Evolutionary conservation across 2,113 vertebrate genomes (phyloP).

Genomic region (Megaceryle maxima): DNA sequence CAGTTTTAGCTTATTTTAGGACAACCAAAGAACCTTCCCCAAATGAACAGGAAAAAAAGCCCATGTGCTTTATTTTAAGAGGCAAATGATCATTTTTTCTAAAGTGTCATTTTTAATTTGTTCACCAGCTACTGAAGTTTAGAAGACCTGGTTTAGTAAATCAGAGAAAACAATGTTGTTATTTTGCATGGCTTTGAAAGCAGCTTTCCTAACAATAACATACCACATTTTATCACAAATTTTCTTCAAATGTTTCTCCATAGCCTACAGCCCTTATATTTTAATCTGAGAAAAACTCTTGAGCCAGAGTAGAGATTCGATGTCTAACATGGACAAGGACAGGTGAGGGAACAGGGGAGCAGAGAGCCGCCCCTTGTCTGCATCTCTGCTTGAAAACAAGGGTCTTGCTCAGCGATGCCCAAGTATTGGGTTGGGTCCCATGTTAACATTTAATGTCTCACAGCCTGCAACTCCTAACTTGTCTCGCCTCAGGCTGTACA

Average conservation of each 20-base stretch:
- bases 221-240: background rate
- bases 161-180: background rate
- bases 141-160: background rate
- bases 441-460: too few relatives aligned
- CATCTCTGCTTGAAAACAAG: background rate
- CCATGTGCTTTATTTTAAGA: background rate
- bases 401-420: background rate
- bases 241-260: background rate
- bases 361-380: background rate
- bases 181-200: background rate
- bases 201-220: background rate
- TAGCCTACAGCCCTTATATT: background rate
- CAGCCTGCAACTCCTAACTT: background rate
- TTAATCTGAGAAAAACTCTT: background rate
- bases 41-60: background rate
- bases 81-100: background rate
- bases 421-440: accelerated
- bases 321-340: background rate
- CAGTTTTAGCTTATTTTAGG: background rate
- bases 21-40: background rate
- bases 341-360: background rate
- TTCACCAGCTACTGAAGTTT: background rate
- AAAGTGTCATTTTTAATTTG: background rate
- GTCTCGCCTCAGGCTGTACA: background rate
- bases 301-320: background rate